A percentile compares a stretch with the other conserved stretches of the same genome.
phyloP scores from a whole-genome alignment of 2,797 vertebrate species.

The Eidolon dupreanum region DNA sequence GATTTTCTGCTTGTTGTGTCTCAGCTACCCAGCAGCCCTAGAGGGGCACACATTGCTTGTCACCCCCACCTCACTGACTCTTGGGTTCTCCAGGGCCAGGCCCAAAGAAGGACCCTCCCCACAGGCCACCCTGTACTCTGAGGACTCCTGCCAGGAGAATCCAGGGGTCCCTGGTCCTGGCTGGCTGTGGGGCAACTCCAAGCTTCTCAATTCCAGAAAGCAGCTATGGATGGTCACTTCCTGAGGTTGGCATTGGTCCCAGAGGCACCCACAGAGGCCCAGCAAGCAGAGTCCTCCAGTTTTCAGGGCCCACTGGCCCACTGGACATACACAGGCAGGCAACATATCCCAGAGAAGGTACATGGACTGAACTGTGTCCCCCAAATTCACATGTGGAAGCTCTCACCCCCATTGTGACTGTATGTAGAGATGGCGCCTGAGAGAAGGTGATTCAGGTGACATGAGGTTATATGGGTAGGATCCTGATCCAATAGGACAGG shows the following conservation, averaged over 20 bases:
- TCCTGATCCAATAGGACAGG: neutral
- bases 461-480: neutral
- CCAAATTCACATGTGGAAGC: neutral
- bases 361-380: neutral
- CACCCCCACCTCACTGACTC: neutral
- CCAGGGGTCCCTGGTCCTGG: neutral
- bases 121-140: neutral
- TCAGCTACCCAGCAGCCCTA: rapidly evolving
- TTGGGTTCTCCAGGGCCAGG: neutral
- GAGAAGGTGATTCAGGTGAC: neutral
- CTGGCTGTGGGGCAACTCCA: neutral
- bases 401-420: neutral
- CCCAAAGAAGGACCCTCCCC: neutral
- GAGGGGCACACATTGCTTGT: neutral
- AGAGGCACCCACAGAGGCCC: neutral
- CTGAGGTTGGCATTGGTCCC: neutral
- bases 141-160: neutral
- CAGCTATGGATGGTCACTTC: neutral
- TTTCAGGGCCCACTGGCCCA: neutral
- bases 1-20: neutral
- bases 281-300: neutral
- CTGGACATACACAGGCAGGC: neutral
- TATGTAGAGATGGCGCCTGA: neutral
- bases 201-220: neutral
- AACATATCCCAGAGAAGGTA: neutral